Evolutionary conservation across 2,888 invertebrate species (phyloP).

Genomic region (Oxycera nigricornis): DNA sequence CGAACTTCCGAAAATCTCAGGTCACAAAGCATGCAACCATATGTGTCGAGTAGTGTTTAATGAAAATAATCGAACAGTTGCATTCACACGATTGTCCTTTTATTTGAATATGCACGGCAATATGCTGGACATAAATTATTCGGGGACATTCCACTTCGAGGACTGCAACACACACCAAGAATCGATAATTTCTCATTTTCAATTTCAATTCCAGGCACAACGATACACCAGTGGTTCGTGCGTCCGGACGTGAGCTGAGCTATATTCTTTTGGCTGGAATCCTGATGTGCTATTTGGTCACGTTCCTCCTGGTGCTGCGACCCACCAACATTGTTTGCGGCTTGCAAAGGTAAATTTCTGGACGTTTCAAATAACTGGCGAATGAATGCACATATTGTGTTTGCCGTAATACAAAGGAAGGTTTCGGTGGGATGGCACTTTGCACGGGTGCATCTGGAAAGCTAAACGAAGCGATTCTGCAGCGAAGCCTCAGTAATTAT

Average conservation of each 20-base stretch:
- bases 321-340: conserved; percentile 89
- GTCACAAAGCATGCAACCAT: too few relatives aligned
- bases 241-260: conserved; percentile 88
- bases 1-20: too few relatives aligned
- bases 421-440: background rate
- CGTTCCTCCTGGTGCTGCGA: conserved; percentile 87
- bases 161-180: background rate
- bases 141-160: background rate
- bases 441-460: background rate
- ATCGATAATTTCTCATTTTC: conserved; percentile 22
- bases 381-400: background rate
- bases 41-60: too few relatives aligned
- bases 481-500: background rate
- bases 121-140: background rate
- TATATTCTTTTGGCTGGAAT: conserved; percentile 91
- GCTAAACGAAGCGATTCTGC: background rate
- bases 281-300: conserved; percentile 89
- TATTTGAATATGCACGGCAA: too few relatives aligned
- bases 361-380: background rate
- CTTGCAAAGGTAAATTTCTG: conserved; percentile 75
- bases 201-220: conserved; percentile 68
- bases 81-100: too few relatives aligned
- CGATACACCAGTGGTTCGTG: conserved; percentile 96
- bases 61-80: too few relatives aligned
- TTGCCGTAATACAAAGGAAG: background rate